Evolutionary conservation across 2,888 invertebrate species (phyloP), one percentile per base, ranked within the genome.

Genomic region (Scelioninae gen. 1): DNA sequence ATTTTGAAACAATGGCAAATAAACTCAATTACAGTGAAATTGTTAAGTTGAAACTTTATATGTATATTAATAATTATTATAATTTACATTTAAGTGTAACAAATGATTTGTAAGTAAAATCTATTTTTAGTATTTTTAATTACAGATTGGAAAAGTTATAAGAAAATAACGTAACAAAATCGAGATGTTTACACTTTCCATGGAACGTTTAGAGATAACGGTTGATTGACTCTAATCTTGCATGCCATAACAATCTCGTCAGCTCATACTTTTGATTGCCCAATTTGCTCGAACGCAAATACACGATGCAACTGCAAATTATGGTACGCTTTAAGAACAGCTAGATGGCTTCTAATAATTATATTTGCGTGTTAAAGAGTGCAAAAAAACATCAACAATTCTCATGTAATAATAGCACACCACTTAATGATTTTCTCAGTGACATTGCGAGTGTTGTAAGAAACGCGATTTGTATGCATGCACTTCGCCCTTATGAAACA

Each of bases 191-290:
- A 4, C 13, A 9, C 16, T 43, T 45, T 31, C 13, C 29, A 29
- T 60, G 4, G 40, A 43, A 34, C 34, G 15, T 16, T 40, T 58
- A 16, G 23, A 8, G 32, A 11, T 40, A 23, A 58, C 13, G 34
- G 4, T 40, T 38, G 38, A 0, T 31, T 29, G 4, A 31, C n/a
- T n/a, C 43, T 45, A 43, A 60, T 43, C 29, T 74, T 51, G 62
- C 68, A 68, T 65, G 68, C 74, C 49, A 65, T 74, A 68, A 80
- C 74, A 60, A 80, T 74, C 79, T 80, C 68, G 15, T 53, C 51
- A 60, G 66, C 65, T 34, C 60, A 72, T 79, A 79, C 65, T 79
- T 66, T 65, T 74, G 43, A 80, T 66, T 74, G 74, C 55, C 72
- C 62, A 72, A 53, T 72, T 60, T 66, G 13, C 72, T 23, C 45